Evolutionary conservation across 2,888 invertebrate species (phyloP).

Genomic region (Ommatoiulus sabulosus): DNA sequence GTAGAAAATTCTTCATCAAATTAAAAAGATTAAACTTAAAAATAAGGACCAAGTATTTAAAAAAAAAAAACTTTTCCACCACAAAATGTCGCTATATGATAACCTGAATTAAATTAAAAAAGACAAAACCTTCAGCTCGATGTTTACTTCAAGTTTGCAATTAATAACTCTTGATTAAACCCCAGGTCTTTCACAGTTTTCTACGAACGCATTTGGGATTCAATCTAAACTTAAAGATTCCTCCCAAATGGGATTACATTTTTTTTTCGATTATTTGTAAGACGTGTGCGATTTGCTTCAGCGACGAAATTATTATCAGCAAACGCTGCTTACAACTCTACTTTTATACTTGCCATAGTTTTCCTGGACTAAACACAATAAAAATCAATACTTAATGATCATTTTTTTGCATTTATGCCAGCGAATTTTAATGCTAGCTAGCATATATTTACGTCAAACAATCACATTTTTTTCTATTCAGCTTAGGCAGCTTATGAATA

Average conservation of each 20-base stretch:
- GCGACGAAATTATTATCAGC: conserved; percentile 27
- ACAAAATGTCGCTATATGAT: too few species aligned
- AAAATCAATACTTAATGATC: conserved; percentile 50
- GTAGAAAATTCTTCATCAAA: too few species aligned
- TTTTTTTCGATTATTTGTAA: conserved; percentile 48
- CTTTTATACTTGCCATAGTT: conserved; percentile 46
- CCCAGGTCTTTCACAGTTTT: conserved; percentile 22
- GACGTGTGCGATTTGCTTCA: conserved; percentile 45
- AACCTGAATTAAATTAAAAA: conserved; percentile 29
- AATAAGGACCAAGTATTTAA: too few species aligned
- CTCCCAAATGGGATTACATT: conserved; percentile 50
- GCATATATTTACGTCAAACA: conserved; percentile 40
- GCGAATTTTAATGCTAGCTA: background rate
- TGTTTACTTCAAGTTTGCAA: background rate
- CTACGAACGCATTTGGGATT: conserved; percentile 7
- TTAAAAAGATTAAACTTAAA: too few species aligned
- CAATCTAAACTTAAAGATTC: conserved; percentile 47
- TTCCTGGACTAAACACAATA: conserved; percentile 38
- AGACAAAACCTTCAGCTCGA: background rate
- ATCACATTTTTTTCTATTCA: background rate
- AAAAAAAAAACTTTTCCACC: too few species aligned
- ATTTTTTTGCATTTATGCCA: conserved; percentile 31
- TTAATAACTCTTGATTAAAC: conserved; percentile 45
- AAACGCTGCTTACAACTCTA: conserved; percentile 17
- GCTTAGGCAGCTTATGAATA: background rate